Evolutionary conservation across 2,113 vertebrate species (phyloP).

Genomic region (Amblyornis subalaris): DNA sequence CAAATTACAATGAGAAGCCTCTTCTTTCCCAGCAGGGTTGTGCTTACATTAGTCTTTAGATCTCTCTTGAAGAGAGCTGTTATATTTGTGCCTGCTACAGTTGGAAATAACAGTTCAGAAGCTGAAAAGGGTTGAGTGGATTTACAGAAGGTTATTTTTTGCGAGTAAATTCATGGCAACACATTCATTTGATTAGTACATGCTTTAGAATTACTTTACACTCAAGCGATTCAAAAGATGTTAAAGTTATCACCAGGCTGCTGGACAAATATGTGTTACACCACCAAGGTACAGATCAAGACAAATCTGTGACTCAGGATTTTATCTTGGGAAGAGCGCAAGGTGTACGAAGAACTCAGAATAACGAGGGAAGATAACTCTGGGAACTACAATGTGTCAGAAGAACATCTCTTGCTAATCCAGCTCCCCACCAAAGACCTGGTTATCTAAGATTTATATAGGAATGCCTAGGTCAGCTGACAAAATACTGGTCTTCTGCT

Average conservation of each 20-base stretch:
- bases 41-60: conserved; percentile 92
- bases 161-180: conserved; percentile 73
- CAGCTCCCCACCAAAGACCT: conserved; percentile 67
- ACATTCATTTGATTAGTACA: conserved; percentile 72
- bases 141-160: conserved; percentile 70
- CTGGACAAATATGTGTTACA: conserved; percentile 70
- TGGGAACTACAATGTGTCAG: conserved; percentile 73
- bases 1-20: conserved; percentile 98
- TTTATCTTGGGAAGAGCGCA: conserved; percentile 73
- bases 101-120: conserved; percentile 82
- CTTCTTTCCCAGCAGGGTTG: conserved; percentile 92
- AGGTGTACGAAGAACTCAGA: conserved; percentile 76
- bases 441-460: conserved; percentile 68
- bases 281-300: conserved; percentile 75
- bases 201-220: conserved; percentile 74
- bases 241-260: conserved; percentile 74
- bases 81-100: conserved; percentile 89
- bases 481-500: conserved; percentile 73
- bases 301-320: conserved; percentile 75
- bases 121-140: conserved; percentile 74
- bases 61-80: conserved; percentile 82
- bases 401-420: conserved; percentile 71
- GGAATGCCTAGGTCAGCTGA: conserved; percentile 79
- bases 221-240: conserved; percentile 73
- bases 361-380: conserved; percentile 71